phyloP scores from a whole-genome alignment of 2,113 vertebrate genomes.

The Ranitomeya imitator region DNA sequence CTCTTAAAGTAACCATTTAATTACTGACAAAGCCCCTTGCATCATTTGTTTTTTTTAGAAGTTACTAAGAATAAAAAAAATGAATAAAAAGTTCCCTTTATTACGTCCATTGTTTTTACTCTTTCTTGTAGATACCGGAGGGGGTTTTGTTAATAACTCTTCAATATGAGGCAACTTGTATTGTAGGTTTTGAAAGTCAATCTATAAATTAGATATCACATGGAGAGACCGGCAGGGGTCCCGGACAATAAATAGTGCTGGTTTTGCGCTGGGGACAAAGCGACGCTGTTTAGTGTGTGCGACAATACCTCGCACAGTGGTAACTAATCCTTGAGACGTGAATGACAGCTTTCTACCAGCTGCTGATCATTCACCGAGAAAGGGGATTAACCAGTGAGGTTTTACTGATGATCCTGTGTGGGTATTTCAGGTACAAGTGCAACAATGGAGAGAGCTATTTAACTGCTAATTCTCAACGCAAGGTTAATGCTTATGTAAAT shows the following conservation, averaged over 20 bases:
- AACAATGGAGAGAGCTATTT: constrained; percentile 48
- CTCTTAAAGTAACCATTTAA: not conserved
- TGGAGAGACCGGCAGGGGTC: not conserved
- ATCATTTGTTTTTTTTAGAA: not conserved
- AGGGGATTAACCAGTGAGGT: constrained; percentile 42
- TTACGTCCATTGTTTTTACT: not conserved
- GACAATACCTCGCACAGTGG: constrained; percentile 19
- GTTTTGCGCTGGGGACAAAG: constrained; percentile 1
- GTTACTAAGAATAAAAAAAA: not conserved
- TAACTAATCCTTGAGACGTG: constrained; percentile 36
- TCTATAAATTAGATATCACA: not conserved
- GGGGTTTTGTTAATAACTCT: constrained; percentile 1
- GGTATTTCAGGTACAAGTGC: constrained; percentile 40
- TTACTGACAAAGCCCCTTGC: not conserved
- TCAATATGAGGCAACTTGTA: not conserved
- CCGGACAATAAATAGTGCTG: constrained; percentile 5
- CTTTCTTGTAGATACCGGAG: not conserved
- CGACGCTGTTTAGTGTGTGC: constrained; percentile 6
- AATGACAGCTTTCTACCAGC: constrained; percentile 31
- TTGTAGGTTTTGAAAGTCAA: not conserved
- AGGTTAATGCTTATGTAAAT: constrained; percentile 51
- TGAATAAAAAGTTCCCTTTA: not conserved
- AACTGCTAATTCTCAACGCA: constrained; percentile 34
- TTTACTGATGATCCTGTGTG: constrained; percentile 39
- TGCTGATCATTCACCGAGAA: constrained; percentile 30